Evolutionary conservation across 2,797 vertebrate species (phyloP).

Genomic region (Mus minutoides): DNA sequence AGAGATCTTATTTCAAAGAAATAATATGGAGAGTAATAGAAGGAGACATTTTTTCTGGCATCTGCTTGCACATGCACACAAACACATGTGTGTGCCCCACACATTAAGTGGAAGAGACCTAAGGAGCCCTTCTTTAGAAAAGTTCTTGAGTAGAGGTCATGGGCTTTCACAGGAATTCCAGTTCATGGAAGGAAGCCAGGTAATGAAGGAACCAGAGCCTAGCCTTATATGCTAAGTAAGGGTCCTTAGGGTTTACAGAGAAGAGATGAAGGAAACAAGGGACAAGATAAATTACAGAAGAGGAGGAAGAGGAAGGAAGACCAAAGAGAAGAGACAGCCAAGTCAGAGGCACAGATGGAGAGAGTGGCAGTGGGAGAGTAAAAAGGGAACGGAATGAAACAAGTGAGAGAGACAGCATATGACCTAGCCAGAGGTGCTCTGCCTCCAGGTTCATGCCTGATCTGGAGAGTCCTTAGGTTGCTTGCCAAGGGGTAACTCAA

Average conservation of each 20-base stretch:
- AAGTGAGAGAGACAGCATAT: too few relatives aligned
- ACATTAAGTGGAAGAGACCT: neutral
- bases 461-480: accelerated
- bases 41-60: neutral
- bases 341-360: neutral
- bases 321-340: neutral
- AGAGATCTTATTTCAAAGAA: neutral
- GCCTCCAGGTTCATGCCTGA: neutral
- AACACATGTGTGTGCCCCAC: neutral
- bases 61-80: neutral
- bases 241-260: neutral
- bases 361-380: accelerated
- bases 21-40: neutral
- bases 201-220: neutral
- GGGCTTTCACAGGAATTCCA: neutral
- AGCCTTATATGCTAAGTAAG: neutral
- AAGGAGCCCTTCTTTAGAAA: neutral
- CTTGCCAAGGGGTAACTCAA: neutral
- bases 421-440: neutral
- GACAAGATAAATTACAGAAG: neutral
- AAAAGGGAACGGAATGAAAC: neutral
- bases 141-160: neutral
- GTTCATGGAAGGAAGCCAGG: neutral
- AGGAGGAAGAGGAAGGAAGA: neutral
- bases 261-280: neutral